Evolutionary conservation across 2,797 vertebrate species (phyloP).

Genomic region (Glyptemys insculpta): DNA sequence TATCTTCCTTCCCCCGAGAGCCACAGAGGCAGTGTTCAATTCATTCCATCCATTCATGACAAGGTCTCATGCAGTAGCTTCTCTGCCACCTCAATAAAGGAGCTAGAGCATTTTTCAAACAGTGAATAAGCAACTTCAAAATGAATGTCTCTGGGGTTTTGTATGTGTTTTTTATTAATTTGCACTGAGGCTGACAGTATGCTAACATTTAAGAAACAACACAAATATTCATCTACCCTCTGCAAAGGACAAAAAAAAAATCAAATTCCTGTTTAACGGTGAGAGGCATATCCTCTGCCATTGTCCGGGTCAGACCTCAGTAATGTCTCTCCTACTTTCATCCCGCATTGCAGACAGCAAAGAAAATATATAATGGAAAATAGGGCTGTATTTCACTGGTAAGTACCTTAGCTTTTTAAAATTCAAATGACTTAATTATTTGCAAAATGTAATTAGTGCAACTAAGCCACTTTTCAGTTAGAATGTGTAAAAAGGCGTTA

Average conservation of each 20-base stretch:
- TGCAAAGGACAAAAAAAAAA: not conserved
- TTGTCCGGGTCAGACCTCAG: fast-evolving
- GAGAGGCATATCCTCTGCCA: not conserved
- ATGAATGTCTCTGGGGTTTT: not conserved
- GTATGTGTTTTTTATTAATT: fast-evolving
- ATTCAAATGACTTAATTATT: not conserved
- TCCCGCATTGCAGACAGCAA: not conserved
- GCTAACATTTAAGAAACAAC: fast-evolving
- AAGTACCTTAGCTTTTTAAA: not conserved
- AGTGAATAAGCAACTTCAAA: fast-evolving
- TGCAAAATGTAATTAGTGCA: not conserved
- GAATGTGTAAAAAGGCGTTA: fast-evolving
- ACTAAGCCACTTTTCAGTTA: fast-evolving
- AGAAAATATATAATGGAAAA: not conserved
- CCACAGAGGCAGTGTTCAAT: not conserved
- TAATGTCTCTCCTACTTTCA: fast-evolving
- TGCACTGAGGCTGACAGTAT: fast-evolving
- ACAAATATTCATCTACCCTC: fast-evolving
- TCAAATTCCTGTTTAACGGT: fast-evolving
- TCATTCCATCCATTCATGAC: not conserved
- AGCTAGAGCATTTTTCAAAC: not conserved
- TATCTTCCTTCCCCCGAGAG: fast-evolving
- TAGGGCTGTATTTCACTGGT: fast-evolving
- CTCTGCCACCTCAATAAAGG: not conserved
- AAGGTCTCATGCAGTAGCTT: not conserved